phyloP scores from a whole-genome alignment of 2,113 vertebrate species.

The Sylvia atricapilla region DNA sequence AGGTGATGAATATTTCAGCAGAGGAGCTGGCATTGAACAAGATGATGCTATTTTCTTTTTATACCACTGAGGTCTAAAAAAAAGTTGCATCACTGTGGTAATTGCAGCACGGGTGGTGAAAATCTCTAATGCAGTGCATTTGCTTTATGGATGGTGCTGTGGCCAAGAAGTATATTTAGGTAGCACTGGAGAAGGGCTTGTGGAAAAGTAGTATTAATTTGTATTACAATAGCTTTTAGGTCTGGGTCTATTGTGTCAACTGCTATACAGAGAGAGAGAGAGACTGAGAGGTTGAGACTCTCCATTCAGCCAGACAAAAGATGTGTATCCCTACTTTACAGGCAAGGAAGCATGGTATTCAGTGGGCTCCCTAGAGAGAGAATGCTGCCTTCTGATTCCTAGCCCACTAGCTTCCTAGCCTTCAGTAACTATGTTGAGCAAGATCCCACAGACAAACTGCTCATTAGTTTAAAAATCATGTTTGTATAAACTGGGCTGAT shows the following conservation, averaged over 20 bases:
- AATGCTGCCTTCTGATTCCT: background rate
- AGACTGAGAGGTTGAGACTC: background rate
- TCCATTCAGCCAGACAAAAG: slow-evolving; percentile 12
- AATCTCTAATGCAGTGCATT: background rate
- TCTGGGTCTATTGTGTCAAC: background rate
- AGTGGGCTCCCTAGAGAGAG: background rate
- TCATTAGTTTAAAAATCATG: background rate
- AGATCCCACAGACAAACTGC: background rate
- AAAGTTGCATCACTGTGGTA: background rate
- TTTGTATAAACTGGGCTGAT: background rate
- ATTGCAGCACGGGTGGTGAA: background rate
- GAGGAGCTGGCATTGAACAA: slow-evolving; percentile 22
- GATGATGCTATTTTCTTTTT: slow-evolving; percentile 49
- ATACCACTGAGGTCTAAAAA: background rate
- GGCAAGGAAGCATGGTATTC: background rate
- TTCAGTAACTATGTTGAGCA: background rate
- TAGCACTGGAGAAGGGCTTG: background rate
- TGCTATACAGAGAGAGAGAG: background rate
- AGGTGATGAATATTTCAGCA: slow-evolving; percentile 53
- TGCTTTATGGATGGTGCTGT: background rate
- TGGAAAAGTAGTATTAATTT: slow-evolving; percentile 9
- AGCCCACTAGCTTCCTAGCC: background rate
- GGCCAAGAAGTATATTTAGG: background rate
- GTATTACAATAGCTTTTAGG: background rate
- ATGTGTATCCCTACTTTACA: background rate